Evolutionary conservation across 2,888 invertebrate species (phyloP).

Genomic region (Metallyticus violacea): DNA sequence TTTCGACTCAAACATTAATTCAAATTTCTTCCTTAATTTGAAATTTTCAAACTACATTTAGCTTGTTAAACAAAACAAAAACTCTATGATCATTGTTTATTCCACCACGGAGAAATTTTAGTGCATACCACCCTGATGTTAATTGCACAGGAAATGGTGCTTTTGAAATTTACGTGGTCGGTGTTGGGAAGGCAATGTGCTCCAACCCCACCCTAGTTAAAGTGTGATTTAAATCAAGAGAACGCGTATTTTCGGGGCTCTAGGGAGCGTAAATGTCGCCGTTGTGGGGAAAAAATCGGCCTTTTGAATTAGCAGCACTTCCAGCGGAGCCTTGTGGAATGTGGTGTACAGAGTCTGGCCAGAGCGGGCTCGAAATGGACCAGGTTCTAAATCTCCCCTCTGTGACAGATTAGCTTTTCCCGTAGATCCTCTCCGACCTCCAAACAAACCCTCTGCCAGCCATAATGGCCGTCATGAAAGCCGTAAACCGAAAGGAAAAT

Average conservation of each 20-base stretch:
- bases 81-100: too few relatives aligned
- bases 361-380: not conserved
- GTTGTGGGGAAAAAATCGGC: not conserved
- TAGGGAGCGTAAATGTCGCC: not conserved
- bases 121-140: too few relatives aligned
- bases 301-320: not conserved
- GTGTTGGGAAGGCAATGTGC: not conserved
- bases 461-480: not conserved
- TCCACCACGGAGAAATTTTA: too few relatives aligned
- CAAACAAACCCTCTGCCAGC: not conserved
- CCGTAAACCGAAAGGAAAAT: too few relatives aligned
- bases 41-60: too few relatives aligned
- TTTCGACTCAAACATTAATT: too few relatives aligned
- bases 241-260: not conserved
- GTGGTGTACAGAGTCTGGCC: not conserved
- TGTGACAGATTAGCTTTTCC: not conserved
- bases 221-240: not conserved
- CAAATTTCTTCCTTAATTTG: too few relatives aligned
- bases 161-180: not conserved
- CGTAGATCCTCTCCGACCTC: not conserved
- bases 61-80: too few relatives aligned
- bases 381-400: not conserved
- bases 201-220: not conserved
- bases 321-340: not conserved
- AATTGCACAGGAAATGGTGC: not conserved